Conservation (phyloP, 1,140 invertebrate genomes). For the Bombus superbus region DNA sequence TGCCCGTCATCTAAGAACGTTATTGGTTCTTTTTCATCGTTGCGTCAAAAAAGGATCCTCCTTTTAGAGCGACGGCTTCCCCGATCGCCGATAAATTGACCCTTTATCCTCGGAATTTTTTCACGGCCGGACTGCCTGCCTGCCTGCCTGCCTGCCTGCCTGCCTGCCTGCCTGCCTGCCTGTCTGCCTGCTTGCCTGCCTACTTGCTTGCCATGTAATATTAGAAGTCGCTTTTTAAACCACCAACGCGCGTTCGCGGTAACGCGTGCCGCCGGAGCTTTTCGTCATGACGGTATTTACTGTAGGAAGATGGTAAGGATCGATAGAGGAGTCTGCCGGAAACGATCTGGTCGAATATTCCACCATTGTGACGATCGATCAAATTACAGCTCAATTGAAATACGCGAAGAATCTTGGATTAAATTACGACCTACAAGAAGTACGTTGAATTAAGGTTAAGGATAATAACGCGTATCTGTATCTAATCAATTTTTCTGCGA, state of each 20-base stretch:
- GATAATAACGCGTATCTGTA: too few species aligned
- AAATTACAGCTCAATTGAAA: neutral
- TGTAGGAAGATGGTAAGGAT: neutral
- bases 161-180: neutral
- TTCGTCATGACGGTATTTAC: neutral
- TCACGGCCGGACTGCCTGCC: neutral
- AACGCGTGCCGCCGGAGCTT: neutral
- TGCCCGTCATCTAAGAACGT: conserved; percentile 32
- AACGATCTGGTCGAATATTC: neutral
- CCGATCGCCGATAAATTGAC: conserved; percentile 42
- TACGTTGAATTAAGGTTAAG: too few species aligned
- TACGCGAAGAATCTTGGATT: neutral
- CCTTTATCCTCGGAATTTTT: conserved; percentile 39
- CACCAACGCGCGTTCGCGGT: neutral
- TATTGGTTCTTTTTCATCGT: conserved; percentile 54
- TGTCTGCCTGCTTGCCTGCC: neutral
- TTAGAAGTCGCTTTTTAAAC: conserved; percentile 11
- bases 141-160: neutral
- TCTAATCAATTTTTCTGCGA: too few species aligned
- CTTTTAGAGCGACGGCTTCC: conserved; percentile 28
- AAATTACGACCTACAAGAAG: neutral
- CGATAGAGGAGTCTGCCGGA: neutral
- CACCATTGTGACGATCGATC: neutral
- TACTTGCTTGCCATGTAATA: neutral
- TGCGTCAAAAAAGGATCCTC: conserved; percentile 52